Base-by-base conservation (phyloP, 2,888 invertebrate genomes). In the Noctua janthina region DNA sequence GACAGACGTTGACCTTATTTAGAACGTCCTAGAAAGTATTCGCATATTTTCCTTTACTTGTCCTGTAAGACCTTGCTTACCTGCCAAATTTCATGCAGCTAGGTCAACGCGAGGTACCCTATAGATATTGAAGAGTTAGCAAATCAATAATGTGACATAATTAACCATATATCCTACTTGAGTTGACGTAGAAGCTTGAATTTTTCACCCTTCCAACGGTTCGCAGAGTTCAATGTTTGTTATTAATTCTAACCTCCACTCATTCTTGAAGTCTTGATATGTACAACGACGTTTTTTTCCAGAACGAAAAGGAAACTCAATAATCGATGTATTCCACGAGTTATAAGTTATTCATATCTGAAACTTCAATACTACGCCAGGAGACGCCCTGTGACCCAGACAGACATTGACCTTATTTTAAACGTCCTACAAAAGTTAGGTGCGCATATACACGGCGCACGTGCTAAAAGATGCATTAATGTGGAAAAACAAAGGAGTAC, bases 381-480 rank as follows among this genome's bases (percentile, higher is more conserved):
- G 67, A 67, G 43, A 67, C 67, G 67, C 67, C 67, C 67, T 72
- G 1, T 64, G 74, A 69, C 79, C 84, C 56, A 85, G 81, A 84
- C 81, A 49, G n/a, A 66, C 54, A 15, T 15, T 73, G 85, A 81
- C 85, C 81, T 81, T 51, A 69, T 72, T 74, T 67, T 6, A 5
- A 13, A 23, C 51, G 71, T 81, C 81, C 79, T 77, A 56, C 49
- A 67, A 69, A 86, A 81, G 80, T 85, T 51, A 76, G 20, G 20
- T 79, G 85, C 85, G 85, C 85, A 68, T 69, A 59, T 15, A 49
- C 54, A 69, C 75, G 74, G 81, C 85, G 85, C 85, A 79, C 62
- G 71, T 85, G 80, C 29, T 86, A 86, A 86, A 86, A 86, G 56
- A 86, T 86, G 78, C 76, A 86, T 59, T 81, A 75, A 85, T 3